Evolutionary conservation across 2,888 invertebrate genomes (phyloP).

Genomic region (Cosmia pyralina): DNA sequence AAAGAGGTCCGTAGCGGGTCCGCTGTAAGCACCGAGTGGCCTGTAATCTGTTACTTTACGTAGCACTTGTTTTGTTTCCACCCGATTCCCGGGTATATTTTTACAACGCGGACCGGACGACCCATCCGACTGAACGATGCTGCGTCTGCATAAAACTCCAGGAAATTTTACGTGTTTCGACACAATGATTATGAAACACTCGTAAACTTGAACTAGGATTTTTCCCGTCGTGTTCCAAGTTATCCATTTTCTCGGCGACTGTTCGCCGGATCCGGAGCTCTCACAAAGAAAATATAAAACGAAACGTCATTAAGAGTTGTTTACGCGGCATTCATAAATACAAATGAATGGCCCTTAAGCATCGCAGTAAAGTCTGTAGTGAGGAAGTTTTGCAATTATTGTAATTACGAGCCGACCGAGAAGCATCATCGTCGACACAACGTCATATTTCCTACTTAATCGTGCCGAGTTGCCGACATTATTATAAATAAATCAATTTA

Average conservation of each 20-base stretch:
- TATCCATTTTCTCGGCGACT: constrained; percentile 66
- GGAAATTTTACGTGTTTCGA: constrained; percentile 85
- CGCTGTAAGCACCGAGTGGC: constrained; percentile 79
- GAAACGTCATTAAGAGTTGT: constrained; percentile 77
- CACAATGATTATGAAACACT: constrained; percentile 83
- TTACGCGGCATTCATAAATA: constrained; percentile 82
- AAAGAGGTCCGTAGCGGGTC: constrained; percentile 70
- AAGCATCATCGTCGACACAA: constrained; percentile 80
- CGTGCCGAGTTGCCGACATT: constrained; percentile 81
- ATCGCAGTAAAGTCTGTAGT: constrained; percentile 81
- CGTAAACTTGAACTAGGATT: constrained; percentile 82
- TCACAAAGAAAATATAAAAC: constrained; percentile 74
- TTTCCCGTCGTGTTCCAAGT: constrained; percentile 71
- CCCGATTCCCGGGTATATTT: constrained; percentile 80
- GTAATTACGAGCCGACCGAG: constrained; percentile 86
- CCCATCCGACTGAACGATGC: constrained; percentile 80
- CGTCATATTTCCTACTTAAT: constrained; percentile 88
- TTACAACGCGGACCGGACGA: constrained; percentile 76
- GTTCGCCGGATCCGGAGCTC: constrained; percentile 53
- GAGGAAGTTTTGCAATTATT: constrained; percentile 88
- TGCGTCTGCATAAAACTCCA: constrained; percentile 82
- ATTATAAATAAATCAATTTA: constrained; percentile 85
- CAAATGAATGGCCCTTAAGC: constrained; percentile 83
- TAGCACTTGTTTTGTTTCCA: constrained; percentile 77
- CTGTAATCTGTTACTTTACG: constrained; percentile 81